Percentiles rank a stretch among this genome's conserved stretches.
These are phyloP conservation scores for Seladonia tumulorum DNA, from an alignment of 2,888 invertebrate species.

Conservation along the genomic window DNA sequence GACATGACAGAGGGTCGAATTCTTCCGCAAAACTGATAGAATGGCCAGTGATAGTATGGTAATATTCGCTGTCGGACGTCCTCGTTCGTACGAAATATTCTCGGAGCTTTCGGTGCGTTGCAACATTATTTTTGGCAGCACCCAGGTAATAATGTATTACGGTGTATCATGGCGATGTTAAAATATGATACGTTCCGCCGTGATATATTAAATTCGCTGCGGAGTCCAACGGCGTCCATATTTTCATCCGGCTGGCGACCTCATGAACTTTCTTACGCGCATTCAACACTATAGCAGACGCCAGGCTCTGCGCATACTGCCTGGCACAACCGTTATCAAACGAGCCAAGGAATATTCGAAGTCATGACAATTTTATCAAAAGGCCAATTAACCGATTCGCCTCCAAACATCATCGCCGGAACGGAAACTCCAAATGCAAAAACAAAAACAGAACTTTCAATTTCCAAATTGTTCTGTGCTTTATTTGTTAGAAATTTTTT, in stretches of 20 bases:
- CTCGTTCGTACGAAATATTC: conserved; percentile 8
- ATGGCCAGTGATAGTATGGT: conserved; percentile 3
- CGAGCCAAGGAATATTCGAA: not conserved
- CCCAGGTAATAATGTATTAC: conserved; percentile 41
- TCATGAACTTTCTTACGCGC: conserved; percentile 59
- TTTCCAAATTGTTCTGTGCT: not conserved
- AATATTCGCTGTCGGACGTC: conserved; percentile 34
- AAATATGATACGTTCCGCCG: conserved; percentile 42
- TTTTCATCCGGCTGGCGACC: conserved; percentile 59
- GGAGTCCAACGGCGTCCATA: conserved; percentile 44
- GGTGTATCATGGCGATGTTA: conserved; percentile 37
- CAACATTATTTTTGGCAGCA: conserved; percentile 43
- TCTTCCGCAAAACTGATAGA: not conserved
- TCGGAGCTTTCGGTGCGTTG: conserved; percentile 10
- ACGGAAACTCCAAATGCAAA: not conserved
- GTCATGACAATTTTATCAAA: not conserved
- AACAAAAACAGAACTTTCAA: not conserved
- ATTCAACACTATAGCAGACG: conserved; percentile 55
- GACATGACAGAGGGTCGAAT: not conserved
- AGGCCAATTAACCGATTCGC: not conserved
- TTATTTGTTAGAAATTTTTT: not conserved
- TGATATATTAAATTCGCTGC: conserved; percentile 53
- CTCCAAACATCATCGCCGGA: not conserved
- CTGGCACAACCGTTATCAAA: conserved; percentile 47
- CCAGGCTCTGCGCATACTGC: conserved; percentile 27